Percentiles rank a stretch among this genome's conserved stretches.
Conservation (phyloP, 2,113 vertebrate genomes). For the Aptenodytes forsteri region DNA sequence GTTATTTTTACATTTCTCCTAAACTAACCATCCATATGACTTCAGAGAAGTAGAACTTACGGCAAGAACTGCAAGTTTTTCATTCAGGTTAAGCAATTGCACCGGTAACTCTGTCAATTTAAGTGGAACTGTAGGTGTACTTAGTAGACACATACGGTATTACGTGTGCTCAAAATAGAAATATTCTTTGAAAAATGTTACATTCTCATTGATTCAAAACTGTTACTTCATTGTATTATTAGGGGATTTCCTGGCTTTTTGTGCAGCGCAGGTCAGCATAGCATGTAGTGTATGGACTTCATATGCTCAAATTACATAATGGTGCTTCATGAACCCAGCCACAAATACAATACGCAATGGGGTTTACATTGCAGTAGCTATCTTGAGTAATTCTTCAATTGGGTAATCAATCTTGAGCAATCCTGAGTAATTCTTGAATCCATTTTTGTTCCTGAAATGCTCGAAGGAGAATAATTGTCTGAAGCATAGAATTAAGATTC, state of each 20-base stretch:
- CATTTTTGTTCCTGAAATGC: background rate
- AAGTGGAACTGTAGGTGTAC: background rate
- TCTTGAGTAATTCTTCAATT: background rate
- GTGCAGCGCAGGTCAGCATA: background rate
- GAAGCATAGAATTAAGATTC: background rate
- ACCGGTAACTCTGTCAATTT: background rate
- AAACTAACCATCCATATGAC: background rate
- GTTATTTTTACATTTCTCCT: background rate
- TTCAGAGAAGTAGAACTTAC: background rate
- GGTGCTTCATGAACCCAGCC: background rate
- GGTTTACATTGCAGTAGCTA: background rate
- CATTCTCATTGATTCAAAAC: background rate
- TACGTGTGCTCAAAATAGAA: background rate
- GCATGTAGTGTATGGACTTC: background rate
- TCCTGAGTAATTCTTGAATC: background rate
- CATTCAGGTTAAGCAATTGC: background rate
- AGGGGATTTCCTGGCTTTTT: background rate
- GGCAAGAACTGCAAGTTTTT: background rate
- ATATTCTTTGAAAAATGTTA: background rate
- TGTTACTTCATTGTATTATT: background rate
- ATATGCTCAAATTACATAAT: background rate
- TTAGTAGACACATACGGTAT: background rate
- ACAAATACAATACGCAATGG: background rate
- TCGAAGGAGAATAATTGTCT: background rate
- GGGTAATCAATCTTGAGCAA: background rate